These are phyloP conservation scores for Pipa parva DNA, from an alignment of 2,113 vertebrate genomes.

Conservation along the genomic window DNA sequence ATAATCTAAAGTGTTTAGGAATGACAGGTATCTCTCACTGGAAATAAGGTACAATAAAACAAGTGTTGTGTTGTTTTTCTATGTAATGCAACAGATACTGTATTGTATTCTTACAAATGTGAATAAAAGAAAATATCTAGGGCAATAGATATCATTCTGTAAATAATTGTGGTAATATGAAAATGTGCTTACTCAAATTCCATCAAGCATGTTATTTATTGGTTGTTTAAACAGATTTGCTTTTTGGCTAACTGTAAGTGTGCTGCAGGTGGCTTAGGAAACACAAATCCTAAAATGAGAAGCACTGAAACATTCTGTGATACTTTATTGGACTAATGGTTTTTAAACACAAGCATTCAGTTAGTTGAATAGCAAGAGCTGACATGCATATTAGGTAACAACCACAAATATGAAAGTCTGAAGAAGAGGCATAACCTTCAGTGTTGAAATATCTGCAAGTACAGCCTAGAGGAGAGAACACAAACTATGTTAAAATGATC, in stretches of 20 bases:
- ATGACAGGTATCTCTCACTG: too few species aligned
- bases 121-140: too few species aligned
- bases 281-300: too few species aligned
- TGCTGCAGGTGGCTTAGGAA: conserved; percentile 47
- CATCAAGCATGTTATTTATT: conserved; percentile 53
- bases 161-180: conserved; percentile 28
- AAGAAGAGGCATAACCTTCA: conserved; percentile 97
- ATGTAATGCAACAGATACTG: too few species aligned
- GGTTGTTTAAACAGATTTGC: conserved; percentile 47
- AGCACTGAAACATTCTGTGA: conserved; percentile 37
- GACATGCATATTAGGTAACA: conserved; percentile 71
- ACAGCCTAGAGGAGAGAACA: conserved; percentile 77
- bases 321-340: conserved; percentile 33
- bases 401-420: conserved; percentile 95
- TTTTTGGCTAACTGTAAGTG: conserved; percentile 64
- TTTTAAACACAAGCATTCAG: too few species aligned
- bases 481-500: conserved; percentile 26
- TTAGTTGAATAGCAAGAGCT: too few species aligned
- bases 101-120: too few species aligned
- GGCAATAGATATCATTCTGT: neutral
- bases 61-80: too few species aligned
- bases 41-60: too few species aligned
- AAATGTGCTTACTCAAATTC: conserved; percentile 47
- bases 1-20: too few species aligned
- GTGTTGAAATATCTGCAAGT: conserved; percentile 94